Conservation (phyloP, 2,888 invertebrate species). For the Agonopterix subpropinquella region DNA sequence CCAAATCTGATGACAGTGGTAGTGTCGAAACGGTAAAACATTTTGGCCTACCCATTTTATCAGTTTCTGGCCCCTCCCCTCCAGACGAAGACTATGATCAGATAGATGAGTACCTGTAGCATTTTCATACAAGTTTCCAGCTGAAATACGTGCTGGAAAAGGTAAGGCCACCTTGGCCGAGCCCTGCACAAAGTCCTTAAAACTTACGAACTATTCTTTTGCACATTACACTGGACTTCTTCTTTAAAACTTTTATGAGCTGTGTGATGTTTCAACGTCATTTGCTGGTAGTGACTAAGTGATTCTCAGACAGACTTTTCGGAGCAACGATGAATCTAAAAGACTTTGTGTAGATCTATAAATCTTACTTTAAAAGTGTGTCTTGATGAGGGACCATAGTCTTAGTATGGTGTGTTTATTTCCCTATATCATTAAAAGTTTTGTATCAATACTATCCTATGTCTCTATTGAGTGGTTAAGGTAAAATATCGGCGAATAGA, state of each 20-base stretch:
- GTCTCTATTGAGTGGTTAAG: slow-evolving; percentile 42
- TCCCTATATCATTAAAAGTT: slow-evolving; percentile 38
- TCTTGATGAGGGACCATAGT: slow-evolving; percentile 65
- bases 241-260: slow-evolving; percentile 13
- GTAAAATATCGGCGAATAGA: slow-evolving; percentile 22
- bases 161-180: slow-evolving; percentile 62
- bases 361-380: slow-evolving; percentile 36
- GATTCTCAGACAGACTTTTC: slow-evolving; percentile 18
- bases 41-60: slow-evolving; percentile 84
- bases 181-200: slow-evolving; percentile 59
- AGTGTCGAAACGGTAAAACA: slow-evolving; percentile 75
- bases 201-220: slow-evolving; percentile 33
- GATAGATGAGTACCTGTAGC: slow-evolving; percentile 79
- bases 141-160: slow-evolving; percentile 70
- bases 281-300: slow-evolving; percentile 13
- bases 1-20: slow-evolving; percentile 63
- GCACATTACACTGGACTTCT: slow-evolving; percentile 30
- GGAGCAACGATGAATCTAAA: slow-evolving; percentile 43
- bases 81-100: slow-evolving; percentile 81
- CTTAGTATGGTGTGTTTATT: slow-evolving; percentile 46
- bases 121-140: slow-evolving; percentile 70
- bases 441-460: slow-evolving; percentile 38
- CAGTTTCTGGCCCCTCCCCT: slow-evolving; percentile 87
- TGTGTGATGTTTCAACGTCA: slow-evolving; percentile 33
- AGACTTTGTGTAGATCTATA: slow-evolving; percentile 35